A percentile compares a stretch with the other conserved stretches of the same genome.
Evolutionary conservation across 2,113 vertebrate genomes (phyloP).

Genomic region (Neodon shergylaensis): DNA sequence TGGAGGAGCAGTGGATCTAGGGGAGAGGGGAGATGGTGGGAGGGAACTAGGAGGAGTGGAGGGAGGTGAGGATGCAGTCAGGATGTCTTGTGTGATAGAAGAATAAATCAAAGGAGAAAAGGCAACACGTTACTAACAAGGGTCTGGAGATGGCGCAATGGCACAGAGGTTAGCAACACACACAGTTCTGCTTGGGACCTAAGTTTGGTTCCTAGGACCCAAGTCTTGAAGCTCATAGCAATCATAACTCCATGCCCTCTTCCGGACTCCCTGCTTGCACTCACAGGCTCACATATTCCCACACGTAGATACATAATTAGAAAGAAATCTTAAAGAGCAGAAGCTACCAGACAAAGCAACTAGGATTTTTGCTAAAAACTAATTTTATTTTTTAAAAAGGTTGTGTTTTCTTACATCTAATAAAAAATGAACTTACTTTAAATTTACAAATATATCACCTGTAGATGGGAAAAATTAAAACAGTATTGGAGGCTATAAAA

Average conservation of each 20-base stretch:
- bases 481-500: too few species aligned
- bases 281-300: neutral
- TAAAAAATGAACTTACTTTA: too few species aligned
- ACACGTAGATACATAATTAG: neutral
- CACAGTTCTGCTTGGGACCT: neutral
- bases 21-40: neutral
- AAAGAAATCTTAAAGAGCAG: neutral
- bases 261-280: neutral
- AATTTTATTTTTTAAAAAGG: neutral
- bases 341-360: neutral
- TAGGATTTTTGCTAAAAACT: neutral
- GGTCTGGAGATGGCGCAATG: neutral
- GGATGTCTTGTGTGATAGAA: neutral
- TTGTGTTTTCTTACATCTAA: neutral
- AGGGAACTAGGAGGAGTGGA: neutral
- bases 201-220: neutral
- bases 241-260: too few species aligned
- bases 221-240: neutral
- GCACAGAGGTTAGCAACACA: neutral
- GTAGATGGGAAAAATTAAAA: too few species aligned
- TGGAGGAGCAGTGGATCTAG: neutral
- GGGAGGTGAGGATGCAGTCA: neutral
- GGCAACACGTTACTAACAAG: neutral
- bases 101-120: neutral
- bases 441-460: too few species aligned